phyloP scores from a whole-genome alignment of 2,888 invertebrate genomes.

The Lasioglossum lativentre region DNA sequence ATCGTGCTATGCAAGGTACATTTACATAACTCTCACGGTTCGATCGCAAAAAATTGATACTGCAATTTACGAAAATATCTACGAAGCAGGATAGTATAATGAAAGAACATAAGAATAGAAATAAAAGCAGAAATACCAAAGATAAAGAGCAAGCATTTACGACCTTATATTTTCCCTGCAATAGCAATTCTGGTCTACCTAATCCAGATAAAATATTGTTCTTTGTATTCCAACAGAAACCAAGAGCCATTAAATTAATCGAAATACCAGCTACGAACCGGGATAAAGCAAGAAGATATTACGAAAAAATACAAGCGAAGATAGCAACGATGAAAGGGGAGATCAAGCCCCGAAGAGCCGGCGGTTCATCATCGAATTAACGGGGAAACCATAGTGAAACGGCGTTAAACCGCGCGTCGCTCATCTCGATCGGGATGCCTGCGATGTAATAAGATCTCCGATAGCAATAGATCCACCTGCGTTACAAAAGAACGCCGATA shows the following conservation, averaged over 20 bases:
- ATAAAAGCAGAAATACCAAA: too few species aligned
- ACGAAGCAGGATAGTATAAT: too few species aligned
- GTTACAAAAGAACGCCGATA: conserved; percentile 24
- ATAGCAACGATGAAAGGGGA: not conserved
- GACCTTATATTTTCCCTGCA: too few species aligned
- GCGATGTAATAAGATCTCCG: not conserved
- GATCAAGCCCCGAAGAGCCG: not conserved
- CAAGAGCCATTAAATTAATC: not conserved
- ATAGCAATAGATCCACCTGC: not conserved
- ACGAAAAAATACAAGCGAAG: not conserved
- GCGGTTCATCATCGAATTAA: not conserved
- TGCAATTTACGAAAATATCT: too few species aligned
- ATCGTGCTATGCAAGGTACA: too few species aligned
- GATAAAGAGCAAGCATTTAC: too few species aligned
- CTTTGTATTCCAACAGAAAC: too few species aligned
- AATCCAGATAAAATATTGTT: too few species aligned
- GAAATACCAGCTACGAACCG: not conserved
- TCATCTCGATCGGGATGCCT: not conserved
- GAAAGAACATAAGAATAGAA: too few species aligned
- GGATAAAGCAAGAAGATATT: not conserved
- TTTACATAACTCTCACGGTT: too few species aligned
- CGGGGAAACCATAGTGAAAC: not conserved
- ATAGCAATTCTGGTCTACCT: too few species aligned
- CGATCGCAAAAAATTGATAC: too few species aligned
- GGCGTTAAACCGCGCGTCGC: not conserved